These are phyloP conservation scores for Cephalopachus bancanus DNA, from an alignment of 2,797 vertebrate genomes.

Conservation along the genomic window DNA sequence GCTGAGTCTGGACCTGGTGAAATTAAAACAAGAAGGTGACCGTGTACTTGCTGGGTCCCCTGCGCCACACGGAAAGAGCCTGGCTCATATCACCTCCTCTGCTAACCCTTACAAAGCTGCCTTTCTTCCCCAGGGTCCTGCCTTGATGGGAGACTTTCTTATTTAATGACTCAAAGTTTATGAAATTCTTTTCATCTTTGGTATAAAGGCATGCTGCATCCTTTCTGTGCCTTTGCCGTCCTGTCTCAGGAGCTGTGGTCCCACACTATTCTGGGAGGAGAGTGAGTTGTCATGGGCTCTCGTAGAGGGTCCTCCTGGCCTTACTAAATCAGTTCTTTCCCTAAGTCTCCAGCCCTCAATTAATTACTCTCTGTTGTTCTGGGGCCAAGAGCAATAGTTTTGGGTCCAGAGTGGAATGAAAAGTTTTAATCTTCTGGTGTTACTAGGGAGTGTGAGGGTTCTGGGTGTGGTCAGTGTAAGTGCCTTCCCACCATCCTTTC, in stretches of 20 bases:
- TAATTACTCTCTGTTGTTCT: background rate
- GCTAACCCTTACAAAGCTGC: accelerated
- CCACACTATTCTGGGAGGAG: background rate
- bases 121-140: background rate
- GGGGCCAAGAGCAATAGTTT: background rate
- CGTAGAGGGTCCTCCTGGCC: background rate
- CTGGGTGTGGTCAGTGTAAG: accelerated
- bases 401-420: background rate
- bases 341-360: background rate
- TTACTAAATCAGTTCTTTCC: background rate
- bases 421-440: no score
- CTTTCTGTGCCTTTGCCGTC: accelerated
- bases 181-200: accelerated
- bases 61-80: accelerated
- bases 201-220: accelerated
- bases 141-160: accelerated
- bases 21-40: accelerated
- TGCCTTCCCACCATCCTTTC: accelerated
- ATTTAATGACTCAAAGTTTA: accelerated
- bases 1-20: background rate
- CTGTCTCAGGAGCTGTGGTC: accelerated
- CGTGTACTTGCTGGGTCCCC: accelerated
- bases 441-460: background rate
- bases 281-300: accelerated
- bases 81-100: accelerated